Conservation (phyloP, 2,113 vertebrate species). For the Stegastes partitus region DNA sequence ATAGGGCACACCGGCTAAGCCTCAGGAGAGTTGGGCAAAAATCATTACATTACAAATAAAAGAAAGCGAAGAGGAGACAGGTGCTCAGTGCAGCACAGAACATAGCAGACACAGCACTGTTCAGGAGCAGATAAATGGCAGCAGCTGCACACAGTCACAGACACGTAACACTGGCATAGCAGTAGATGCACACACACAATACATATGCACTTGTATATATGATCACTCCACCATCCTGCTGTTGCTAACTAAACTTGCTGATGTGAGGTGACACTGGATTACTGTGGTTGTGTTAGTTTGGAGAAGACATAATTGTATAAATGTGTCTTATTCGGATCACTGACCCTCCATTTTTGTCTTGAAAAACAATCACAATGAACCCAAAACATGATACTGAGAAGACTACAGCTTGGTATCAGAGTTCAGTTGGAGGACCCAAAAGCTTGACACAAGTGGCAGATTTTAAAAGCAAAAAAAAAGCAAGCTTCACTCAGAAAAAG, state of each 20-base stretch:
- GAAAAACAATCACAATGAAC: too few species aligned
- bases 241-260: neutral
- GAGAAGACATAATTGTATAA: too few species aligned
- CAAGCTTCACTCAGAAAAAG: too few species aligned
- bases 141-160: conserved; percentile 24
- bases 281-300: too few species aligned
- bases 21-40: conserved; percentile 41
- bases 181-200: neutral
- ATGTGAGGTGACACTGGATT: too few species aligned
- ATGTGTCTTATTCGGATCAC: too few species aligned
- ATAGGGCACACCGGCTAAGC: conserved; percentile 34
- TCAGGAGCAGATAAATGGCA: conserved; percentile 17
- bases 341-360: too few species aligned
- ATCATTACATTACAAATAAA: conserved; percentile 51
- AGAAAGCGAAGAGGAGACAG: conserved; percentile 29
- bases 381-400: too few species aligned
- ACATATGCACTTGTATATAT: neutral
- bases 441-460: neutral
- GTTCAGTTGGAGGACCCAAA: neutral
- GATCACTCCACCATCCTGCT: neutral
- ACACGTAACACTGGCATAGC: neutral
- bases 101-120: conserved; percentile 25
- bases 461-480: neutral
- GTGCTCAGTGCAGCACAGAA: conserved; percentile 21
- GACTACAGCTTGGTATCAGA: too few species aligned